Evolutionary conservation across 2,797 vertebrate species (phyloP).

Genomic region (Etheostoma nigrum): DNA sequence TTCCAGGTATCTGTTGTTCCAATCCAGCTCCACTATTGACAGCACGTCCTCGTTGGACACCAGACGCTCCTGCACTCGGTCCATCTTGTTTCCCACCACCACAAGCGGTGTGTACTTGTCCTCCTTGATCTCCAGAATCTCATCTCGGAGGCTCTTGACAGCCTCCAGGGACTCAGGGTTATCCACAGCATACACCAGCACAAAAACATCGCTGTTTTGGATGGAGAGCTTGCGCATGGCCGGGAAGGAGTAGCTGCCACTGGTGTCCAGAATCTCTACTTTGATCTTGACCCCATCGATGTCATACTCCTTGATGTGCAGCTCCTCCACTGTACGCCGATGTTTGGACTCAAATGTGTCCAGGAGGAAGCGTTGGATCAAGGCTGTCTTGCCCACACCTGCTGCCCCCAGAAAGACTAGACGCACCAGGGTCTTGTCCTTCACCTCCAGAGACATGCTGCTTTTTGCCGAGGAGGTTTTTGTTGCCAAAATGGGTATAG

Average conservation of each 20-base stretch:
- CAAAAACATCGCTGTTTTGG: constrained; percentile 92
- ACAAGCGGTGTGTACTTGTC: constrained; percentile 91
- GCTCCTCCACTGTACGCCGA: constrained; percentile 90
- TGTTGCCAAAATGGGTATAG: not conserved
- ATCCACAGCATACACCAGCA: constrained; percentile 90
- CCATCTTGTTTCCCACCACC: constrained; percentile 93
- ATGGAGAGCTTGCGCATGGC: constrained; percentile 95
- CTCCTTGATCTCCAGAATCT: constrained; percentile 93
- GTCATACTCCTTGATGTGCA: constrained; percentile 92
- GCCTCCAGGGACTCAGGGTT: constrained; percentile 90
- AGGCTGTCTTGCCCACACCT: constrained; percentile 91
- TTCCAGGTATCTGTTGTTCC: constrained; percentile 92
- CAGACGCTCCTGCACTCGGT: constrained; percentile 78
- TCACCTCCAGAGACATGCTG: constrained; percentile 90
- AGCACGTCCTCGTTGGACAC: constrained; percentile 86
- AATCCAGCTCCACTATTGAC: constrained; percentile 91
- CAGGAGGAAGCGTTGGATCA: constrained; percentile 91
- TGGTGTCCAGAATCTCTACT: constrained; percentile 93
- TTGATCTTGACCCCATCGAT: constrained; percentile 88
- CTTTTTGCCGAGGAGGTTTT: not conserved
- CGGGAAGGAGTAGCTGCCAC: constrained; percentile 94
- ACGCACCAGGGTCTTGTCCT: constrained; percentile 91
- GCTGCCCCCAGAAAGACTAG: constrained; percentile 93
- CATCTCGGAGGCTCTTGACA: constrained; percentile 88
- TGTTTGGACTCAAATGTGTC: constrained; percentile 93